Evolutionary conservation across 2,797 vertebrate genomes (phyloP).

Genomic region (Melanotaenia maccullochi): DNA sequence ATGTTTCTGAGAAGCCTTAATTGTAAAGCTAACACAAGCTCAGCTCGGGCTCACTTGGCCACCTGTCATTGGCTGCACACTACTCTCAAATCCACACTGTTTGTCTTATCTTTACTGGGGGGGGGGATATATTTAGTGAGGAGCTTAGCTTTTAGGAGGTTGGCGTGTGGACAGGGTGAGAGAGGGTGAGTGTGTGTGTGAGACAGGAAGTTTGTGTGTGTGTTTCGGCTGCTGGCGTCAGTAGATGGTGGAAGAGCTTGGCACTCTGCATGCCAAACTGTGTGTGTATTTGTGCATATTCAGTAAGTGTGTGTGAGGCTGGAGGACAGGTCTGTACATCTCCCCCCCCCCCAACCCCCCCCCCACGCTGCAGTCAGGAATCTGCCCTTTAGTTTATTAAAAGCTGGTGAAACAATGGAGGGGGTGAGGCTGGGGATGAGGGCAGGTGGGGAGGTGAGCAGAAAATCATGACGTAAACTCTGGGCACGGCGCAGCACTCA

Average conservation of each 20-base stretch:
- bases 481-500: slow-evolving; percentile 17
- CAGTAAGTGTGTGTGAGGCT: slow-evolving; percentile 43
- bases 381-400: slow-evolving; percentile 91
- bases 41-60: slow-evolving; percentile 69
- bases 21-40: slow-evolving; percentile 78
- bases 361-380: slow-evolving; percentile 73
- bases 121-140: slow-evolving; percentile 88
- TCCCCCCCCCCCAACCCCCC: not conserved
- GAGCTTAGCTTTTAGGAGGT: slow-evolving; percentile 81
- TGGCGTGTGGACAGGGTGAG: slow-evolving; percentile 62
- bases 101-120: slow-evolving; percentile 84
- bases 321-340: slow-evolving; percentile 57
- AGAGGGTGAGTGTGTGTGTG: slow-evolving; percentile 28
- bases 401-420: slow-evolving; percentile 86
- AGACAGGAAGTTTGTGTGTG: slow-evolving; percentile 49
- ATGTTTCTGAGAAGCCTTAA: slow-evolving; percentile 72
- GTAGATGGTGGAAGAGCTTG: slow-evolving; percentile 75
- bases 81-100: slow-evolving; percentile 83
- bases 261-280: slow-evolving; percentile 76
- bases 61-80: slow-evolving; percentile 79
- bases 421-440: slow-evolving; percentile 55
- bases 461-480: slow-evolving; percentile 53
- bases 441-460: slow-evolving; percentile 21
- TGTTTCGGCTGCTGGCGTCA: slow-evolving; percentile 73
- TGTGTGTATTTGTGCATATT: slow-evolving; percentile 40